Conservation (phyloP, 2,888 invertebrate species). For the Acleris holmiana region DNA sequence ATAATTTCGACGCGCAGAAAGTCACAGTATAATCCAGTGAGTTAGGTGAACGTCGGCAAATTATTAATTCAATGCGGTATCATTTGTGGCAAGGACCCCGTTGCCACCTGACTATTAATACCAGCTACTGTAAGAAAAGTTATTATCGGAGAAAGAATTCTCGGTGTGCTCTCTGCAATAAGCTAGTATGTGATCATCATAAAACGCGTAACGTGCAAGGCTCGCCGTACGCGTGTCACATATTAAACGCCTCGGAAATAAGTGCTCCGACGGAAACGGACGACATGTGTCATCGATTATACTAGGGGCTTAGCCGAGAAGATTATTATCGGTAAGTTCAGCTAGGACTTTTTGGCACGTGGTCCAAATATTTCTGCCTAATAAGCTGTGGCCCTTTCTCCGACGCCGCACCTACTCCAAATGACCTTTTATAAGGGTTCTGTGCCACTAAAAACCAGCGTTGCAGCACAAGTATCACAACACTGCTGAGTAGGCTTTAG, state of each 20-base stretch:
- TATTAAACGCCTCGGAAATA: conserved; percentile 34
- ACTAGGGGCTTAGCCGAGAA: conserved; percentile 5
- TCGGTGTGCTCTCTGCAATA: conserved; percentile 18
- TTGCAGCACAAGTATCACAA: too few species aligned
- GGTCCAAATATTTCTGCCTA: not conserved
- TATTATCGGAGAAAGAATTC: conserved; percentile 3
- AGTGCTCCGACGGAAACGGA: conserved; percentile 29
- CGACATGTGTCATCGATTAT: conserved; percentile 28
- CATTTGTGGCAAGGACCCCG: not conserved
- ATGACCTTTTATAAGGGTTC: too few species aligned
- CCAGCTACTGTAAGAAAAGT: not conserved
- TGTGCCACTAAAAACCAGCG: too few species aligned
- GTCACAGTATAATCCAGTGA: too few species aligned
- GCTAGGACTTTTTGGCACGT: not conserved
- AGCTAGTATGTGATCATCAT: conserved; percentile 38
- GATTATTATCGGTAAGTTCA: conserved; percentile 10
- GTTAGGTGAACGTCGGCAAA: too few species aligned
- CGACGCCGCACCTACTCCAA: too few species aligned
- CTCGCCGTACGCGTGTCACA: conserved; percentile 35
- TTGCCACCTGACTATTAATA: too few species aligned
- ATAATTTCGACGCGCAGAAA: too few species aligned
- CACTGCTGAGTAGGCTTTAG: too few species aligned
- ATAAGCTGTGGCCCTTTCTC: too few species aligned
- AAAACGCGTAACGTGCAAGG: conserved; percentile 36
- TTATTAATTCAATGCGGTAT: too few species aligned